Percentiles rank a stretch among this genome's conserved stretches.
Conservation (phyloP, 2,797 vertebrate species). For the Squalus acanthias region DNA sequence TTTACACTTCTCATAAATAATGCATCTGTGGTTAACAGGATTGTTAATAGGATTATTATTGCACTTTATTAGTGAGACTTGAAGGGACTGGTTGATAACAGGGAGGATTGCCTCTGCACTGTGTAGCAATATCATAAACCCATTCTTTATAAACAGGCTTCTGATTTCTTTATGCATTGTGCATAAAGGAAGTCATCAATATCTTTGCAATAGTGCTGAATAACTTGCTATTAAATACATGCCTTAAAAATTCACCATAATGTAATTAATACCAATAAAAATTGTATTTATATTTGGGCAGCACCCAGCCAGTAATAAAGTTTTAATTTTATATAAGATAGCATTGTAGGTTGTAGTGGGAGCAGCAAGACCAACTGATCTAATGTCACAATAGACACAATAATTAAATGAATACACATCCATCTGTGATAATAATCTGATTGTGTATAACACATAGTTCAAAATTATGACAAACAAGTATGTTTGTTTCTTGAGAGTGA, state of each 20-base stretch:
- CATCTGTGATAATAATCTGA: not conserved
- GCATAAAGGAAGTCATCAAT: not conserved
- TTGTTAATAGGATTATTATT: not conserved
- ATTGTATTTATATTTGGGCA: not conserved
- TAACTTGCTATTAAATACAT: not conserved
- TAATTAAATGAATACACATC: not conserved
- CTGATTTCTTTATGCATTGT: not conserved
- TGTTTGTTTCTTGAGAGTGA: not conserved
- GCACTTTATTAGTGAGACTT: not conserved
- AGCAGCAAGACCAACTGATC: not conserved
- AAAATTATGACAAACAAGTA: constrained; percentile 1
- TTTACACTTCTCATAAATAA: not conserved
- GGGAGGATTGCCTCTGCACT: not conserved
- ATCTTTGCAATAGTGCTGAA: not conserved
- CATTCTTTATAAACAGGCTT: not conserved
- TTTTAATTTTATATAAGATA: not conserved
- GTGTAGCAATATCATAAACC: not conserved
- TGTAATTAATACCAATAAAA: not conserved
- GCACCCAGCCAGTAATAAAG: not conserved
- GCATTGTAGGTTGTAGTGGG: not conserved
- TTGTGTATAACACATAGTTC: not conserved
- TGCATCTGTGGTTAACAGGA: not conserved
- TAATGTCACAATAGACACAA: not conserved
- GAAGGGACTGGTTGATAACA: not conserved
- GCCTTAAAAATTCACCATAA: not conserved